A percentile compares a stretch with the other conserved stretches of the same genome.
Conservation (phyloP, 2,797 vertebrate genomes). For the Poecile montanus region DNA sequence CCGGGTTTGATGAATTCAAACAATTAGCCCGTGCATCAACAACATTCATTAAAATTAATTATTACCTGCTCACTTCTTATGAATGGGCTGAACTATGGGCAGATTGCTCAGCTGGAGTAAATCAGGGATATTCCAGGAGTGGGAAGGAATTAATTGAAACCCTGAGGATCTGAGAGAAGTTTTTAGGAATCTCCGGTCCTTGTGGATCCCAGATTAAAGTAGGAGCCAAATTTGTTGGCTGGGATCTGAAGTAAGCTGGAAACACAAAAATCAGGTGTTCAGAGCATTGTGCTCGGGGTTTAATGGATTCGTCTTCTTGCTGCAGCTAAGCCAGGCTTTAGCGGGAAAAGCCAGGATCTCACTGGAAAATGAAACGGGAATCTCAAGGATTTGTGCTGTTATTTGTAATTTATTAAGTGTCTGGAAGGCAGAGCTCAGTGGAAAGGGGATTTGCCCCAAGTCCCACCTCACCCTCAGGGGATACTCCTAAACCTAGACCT, state of each 20-base stretch:
- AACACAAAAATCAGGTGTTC: conserved; percentile 6
- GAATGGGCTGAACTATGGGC: neutral
- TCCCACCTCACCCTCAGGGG: neutral
- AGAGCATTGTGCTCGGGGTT: neutral
- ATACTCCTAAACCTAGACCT: neutral
- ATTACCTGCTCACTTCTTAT: neutral
- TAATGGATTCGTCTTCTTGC: neutral
- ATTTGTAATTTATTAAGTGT: neutral
- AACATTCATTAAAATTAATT: neutral
- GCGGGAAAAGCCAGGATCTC: neutral
- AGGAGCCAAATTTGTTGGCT: neutral
- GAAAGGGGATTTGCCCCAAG: neutral
- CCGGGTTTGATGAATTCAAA: neutral
- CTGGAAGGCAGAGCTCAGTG: neutral
- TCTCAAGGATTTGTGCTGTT: neutral
- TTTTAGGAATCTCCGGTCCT: neutral
- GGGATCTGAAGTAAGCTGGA: neutral
- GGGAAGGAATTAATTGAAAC: neutral
- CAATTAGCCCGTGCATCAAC: neutral
- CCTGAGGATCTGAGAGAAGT: neutral
- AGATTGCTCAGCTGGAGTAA: neutral
- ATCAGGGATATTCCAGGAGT: neutral
- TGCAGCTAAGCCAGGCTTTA: neutral
- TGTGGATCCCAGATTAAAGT: conserved; percentile 1
- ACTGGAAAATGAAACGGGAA: neutral